phyloP scores from a whole-genome alignment of 2,888 invertebrate genomes.

The Apamea anceps region DNA sequence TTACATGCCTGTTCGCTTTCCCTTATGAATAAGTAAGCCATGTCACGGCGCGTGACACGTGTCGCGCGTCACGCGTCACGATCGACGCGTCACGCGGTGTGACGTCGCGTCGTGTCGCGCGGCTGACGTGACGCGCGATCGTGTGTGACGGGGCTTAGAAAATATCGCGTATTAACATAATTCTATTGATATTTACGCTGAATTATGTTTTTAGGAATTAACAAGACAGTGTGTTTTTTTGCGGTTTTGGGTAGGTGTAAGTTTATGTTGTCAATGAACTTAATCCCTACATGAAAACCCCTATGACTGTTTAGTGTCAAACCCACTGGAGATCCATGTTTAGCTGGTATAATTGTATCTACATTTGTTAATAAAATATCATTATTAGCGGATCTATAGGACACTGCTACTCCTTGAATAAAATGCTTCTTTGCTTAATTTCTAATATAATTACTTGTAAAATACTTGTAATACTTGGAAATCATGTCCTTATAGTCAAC shows the following conservation, averaged over 20 bases:
- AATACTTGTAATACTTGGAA: not conserved
- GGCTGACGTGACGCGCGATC: conserved; percentile 68
- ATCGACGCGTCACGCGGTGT: conserved; percentile 70
- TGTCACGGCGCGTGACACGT: conserved; percentile 68
- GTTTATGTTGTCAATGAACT: not conserved
- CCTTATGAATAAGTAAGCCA: conserved; percentile 74
- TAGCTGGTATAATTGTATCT: not conserved
- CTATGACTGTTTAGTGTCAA: not conserved
- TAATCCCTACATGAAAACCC: not conserved
- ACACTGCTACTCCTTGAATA: not conserved
- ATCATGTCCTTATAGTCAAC: not conserved
- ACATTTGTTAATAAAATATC: not conserved
- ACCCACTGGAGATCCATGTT: too few species aligned
- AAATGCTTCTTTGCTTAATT: not conserved
- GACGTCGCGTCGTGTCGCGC: conserved; percentile 68
- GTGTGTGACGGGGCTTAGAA: conserved; percentile 68
- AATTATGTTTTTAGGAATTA: conserved; percentile 30
- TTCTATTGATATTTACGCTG: conserved; percentile 56
- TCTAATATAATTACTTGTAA: not conserved
- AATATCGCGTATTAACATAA: conserved; percentile 62
- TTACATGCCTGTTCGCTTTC: conserved; percentile 70
- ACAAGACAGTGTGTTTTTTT: not conserved
- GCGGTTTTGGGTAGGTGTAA: not conserved
- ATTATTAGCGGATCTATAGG: not conserved
- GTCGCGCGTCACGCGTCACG: conserved; percentile 68